Evolutionary conservation across 2,888 invertebrate genomes (phyloP), one percentile per base, ranked within the genome.

Genomic region (Aporophyla lueneburgensis): DNA sequence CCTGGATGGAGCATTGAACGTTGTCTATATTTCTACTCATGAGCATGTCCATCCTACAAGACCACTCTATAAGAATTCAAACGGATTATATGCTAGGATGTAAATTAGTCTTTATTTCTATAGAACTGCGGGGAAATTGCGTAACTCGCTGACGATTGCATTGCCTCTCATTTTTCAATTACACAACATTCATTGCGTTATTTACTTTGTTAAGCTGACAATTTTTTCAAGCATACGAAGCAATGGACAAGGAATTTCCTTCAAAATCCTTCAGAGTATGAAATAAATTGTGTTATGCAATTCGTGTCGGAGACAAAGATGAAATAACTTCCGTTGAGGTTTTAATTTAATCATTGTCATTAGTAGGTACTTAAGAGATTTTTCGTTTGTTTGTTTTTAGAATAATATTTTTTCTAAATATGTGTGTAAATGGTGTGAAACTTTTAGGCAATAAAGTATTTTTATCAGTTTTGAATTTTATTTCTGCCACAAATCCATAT

Each of bases 71-170:
- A 85, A 53, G 54, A 85, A 80, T 7, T 7, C 70, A 3, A 53
- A 65, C 77, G 92, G 91, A 61, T 80, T 72, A 66, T 91, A 91
- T 76, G 66, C 88, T 49, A 86, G 85, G 66, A 14, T 87, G 16
- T 84, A 33, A 84, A 43, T 53, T 56, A 12, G 24, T 61, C 0
- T 21, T 63, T 14, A 16, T 43, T 16, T 24, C 2, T 51, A 5
- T 56, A 74, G 9, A 73, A 9, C 16, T 33, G 33, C 10, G 59
- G 58, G 58, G 9, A 21, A 59, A 33, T 59, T 59, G 59, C 59
- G 33, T 33, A 59, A 59, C 21, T 21, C 59, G 1, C 9, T 58
- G 19, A 27, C 10, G 33, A 5, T 33, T 33, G 33, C 33, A 33
- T 1, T 59, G 9, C 33, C 9, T 59, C 33, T 33, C 19, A 10